Evolutionary conservation across 2,888 invertebrate species (phyloP).

Genomic region (Bedellia somnulentella): DNA sequence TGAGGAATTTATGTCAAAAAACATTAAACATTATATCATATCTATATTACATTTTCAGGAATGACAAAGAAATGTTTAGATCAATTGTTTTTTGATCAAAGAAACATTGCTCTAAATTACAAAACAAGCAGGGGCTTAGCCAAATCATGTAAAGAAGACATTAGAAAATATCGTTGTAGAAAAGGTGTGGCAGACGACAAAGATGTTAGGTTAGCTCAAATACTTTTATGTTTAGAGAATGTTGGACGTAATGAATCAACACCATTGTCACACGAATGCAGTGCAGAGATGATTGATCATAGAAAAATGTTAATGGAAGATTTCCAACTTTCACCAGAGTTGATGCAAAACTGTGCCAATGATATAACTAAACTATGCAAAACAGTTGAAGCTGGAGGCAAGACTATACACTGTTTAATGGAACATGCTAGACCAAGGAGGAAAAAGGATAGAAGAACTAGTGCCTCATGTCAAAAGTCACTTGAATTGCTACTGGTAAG

Average conservation of each 20-base stretch:
- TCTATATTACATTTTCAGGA: too few relatives aligned
- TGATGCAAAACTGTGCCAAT: slow-evolving; percentile 82
- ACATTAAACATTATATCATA: too few relatives aligned
- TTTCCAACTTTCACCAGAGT: slow-evolving; percentile 89
- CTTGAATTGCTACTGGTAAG: slow-evolving; percentile 81
- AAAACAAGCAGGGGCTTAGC: slow-evolving; percentile 86
- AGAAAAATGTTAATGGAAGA: slow-evolving; percentile 91
- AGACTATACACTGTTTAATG: slow-evolving; percentile 95
- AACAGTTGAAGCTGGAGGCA: slow-evolving; percentile 76
- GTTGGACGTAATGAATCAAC: slow-evolving; percentile 70
- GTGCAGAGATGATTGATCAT: slow-evolving; percentile 88
- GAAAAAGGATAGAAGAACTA: slow-evolving; percentile 67
- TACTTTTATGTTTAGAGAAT: slow-evolving; percentile 90
- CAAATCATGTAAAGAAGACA: slow-evolving; percentile 87
- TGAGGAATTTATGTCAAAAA: too few relatives aligned
- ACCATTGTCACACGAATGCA: slow-evolving; percentile 76
- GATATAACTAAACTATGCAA: slow-evolving; percentile 81
- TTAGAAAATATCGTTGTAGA: slow-evolving; percentile 82
- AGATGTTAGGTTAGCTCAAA: slow-evolving; percentile 83
- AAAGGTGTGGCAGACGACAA: slow-evolving; percentile 80
- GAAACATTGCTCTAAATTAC: slow-evolving; percentile 88
- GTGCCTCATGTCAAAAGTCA: slow-evolving; percentile 72
- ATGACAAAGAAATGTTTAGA: slow-evolving; percentile 75
- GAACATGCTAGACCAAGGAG: slow-evolving; percentile 74
- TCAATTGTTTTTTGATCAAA: slow-evolving; percentile 82